Base-by-base conservation (phyloP, 1,140 invertebrate genomes). In the Helicorthomorpha holstii region DNA sequence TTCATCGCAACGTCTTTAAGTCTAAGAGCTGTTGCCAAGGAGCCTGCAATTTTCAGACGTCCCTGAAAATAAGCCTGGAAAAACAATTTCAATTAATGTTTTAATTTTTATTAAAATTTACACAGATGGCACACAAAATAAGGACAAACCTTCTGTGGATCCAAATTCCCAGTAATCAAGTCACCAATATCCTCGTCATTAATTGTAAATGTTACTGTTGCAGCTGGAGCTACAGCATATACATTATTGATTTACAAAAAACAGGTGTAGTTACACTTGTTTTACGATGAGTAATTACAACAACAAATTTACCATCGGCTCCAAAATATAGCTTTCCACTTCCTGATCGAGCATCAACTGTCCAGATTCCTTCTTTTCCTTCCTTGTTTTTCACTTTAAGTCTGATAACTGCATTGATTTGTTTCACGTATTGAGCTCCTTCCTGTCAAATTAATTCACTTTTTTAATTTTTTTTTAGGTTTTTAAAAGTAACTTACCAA, bases 11-110 rank as follows among this genome's bases (percentile, higher is more conserved):
- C 7, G 29, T 34, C 29, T 46, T 46, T 46, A 46, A 46, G 67
- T 66, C 93, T 96, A 85, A 97, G 85, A 2, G 91, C 91, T 12
- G 95, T 69, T 0, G 85, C 90, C 82, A 97, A 93, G 62, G 96
- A 96, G 42, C 93, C 94, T 66, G 91, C 82, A 48, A 94, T 82
- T 69, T 93, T 93, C 19, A 97, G 77, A 67, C 95, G 95, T 21
- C 91, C 92, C 71, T 95, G 89, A 76, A 97, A 95, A 67, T 97
- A 98, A 4, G 93, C 93, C 70, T 94, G 55, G 21, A 46, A n/a
- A n/a, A 46, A 7, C 7, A 34, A 34, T 7, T n/a, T n/a, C n/a
- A n/a, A n/a, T n/a, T n/a, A n/a, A n/a, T n/a, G n/a, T n/a, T n/a
- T n/a, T n/a, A n/a, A n/a, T n/a, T n/a, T n/a, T n/a, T n/a, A n/a